A percentile compares a stretch with the other conserved stretches of the same genome.
phyloP scores from a whole-genome alignment of 2,888 invertebrate species.

The Ophion ellenae region DNA sequence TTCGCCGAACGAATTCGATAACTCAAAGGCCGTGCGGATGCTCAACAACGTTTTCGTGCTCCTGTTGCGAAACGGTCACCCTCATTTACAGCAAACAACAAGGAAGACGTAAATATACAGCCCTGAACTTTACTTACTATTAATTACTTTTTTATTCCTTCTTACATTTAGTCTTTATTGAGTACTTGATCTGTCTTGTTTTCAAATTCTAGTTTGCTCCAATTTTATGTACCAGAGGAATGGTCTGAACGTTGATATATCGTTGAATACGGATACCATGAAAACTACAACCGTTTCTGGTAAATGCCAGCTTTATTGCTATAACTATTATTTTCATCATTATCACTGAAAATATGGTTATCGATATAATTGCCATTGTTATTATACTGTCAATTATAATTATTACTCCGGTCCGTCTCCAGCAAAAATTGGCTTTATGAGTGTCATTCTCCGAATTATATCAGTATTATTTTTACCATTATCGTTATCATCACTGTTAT shows the following conservation, averaged over 20 bases:
- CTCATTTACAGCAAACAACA: slow-evolving; percentile 71
- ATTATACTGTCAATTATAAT: no score
- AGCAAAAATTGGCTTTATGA: no score
- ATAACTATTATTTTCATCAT: not conserved
- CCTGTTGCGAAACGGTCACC: slow-evolving; percentile 77
- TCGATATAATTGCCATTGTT: no score
- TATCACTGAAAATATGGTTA: not conserved
- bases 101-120: slow-evolving; percentile 72
- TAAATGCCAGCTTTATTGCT: slow-evolving; percentile 58
- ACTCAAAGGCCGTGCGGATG: slow-evolving; percentile 74
- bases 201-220: slow-evolving; percentile 75
- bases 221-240: slow-evolving; percentile 76
- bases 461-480: no score
- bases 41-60: slow-evolving; percentile 68
- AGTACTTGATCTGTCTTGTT: not conserved
- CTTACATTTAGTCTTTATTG: not conserved
- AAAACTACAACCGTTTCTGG: slow-evolving; percentile 72
- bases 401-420: no score
- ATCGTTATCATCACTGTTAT: no score
- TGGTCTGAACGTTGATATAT: slow-evolving; percentile 74
- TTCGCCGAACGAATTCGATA: slow-evolving; percentile 70
- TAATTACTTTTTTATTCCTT: not conserved
- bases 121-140: not conserved
- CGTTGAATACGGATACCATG: slow-evolving; percentile 71
- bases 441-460: no score